Conservation (phyloP, 2,888 invertebrate species). For the Holacanthella duospinosa region DNA sequence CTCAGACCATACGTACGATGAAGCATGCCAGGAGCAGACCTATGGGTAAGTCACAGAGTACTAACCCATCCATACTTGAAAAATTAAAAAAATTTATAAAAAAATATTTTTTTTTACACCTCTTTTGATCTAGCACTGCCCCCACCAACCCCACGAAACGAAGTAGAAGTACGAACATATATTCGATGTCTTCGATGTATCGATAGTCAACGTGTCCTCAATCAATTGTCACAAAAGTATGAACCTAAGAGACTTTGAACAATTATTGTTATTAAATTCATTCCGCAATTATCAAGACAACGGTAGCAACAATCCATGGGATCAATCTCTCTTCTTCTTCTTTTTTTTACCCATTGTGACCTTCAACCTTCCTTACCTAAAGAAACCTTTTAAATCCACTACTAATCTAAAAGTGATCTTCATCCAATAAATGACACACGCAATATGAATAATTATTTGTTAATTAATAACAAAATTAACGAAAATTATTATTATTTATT, state of each 20-base stretch:
- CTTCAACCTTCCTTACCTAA: background rate
- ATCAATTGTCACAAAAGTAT: constrained; percentile 65
- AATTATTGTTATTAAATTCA: background rate
- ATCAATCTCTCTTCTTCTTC: background rate
- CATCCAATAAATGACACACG: background rate
- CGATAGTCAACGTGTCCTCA: constrained; percentile 66
- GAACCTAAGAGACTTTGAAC: constrained; percentile 53
- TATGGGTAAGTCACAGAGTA: constrained; percentile 47
- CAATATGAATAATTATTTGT: too few relatives aligned
- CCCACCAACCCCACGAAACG: constrained; percentile 60
- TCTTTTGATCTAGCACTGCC: constrained; percentile 50
- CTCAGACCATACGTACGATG: constrained; percentile 66
- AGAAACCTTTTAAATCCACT: background rate
- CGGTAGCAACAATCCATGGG: background rate
- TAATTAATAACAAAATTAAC: too few relatives aligned
- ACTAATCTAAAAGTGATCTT: background rate
- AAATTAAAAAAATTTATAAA: constrained; percentile 3
- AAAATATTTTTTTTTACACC: constrained; percentile 7
- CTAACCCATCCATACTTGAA: background rate
- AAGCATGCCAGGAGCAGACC: constrained; percentile 62
- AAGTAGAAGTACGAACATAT: constrained; percentile 57
- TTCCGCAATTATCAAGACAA: background rate
- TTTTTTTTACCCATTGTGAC: background rate
- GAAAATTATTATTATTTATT: too few relatives aligned
- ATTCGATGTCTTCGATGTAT: constrained; percentile 63